Conservation (phyloP, 1,140 invertebrate genomes). For the Drosophila nikananu region DNA sequence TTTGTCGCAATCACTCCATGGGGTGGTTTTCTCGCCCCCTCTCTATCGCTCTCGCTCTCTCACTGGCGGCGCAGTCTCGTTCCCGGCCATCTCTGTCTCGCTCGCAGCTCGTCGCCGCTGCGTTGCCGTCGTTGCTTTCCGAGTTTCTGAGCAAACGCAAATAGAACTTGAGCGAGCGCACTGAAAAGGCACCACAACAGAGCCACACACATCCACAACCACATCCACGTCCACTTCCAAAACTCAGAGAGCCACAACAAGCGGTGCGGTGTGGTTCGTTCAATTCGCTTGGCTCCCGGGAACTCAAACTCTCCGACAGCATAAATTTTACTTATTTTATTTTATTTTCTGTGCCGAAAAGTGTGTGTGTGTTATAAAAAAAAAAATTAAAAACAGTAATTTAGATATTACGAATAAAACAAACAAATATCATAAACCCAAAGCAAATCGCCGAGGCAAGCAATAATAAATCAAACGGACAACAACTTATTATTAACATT, state of each 20-base stretch:
- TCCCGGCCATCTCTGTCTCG: neutral
- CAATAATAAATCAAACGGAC: conserved; percentile 14
- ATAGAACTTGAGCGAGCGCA: conserved; percentile 73
- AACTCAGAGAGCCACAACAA: conserved; percentile 42
- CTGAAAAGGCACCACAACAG: conserved; percentile 13
- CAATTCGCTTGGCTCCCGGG: conserved; percentile 14
- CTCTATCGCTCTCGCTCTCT: neutral
- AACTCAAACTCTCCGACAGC: conserved; percentile 1
- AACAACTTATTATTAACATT: conserved; percentile 9
- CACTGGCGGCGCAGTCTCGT: conserved; percentile 26
- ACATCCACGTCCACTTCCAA: neutral
- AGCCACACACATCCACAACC: conserved; percentile 13
- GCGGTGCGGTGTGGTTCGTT: conserved; percentile 42
- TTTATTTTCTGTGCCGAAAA: conserved; percentile 12
- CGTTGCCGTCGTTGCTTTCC: conserved; percentile 51
- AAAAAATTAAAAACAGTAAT: too few relatives aligned
- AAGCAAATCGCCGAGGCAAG: conserved; percentile 46
- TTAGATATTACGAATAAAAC: neutral
- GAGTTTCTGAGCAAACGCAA: conserved; percentile 79
- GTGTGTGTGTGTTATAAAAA: conserved; percentile 1
- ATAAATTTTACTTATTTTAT: conserved; percentile 6
- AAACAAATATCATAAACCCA: neutral
- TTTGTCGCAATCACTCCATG: conserved; percentile 72
- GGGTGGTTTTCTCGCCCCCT: conserved; percentile 73
- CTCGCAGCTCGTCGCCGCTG: conserved; percentile 23